Base-by-base conservation (phyloP, 2,888 invertebrate genomes). In the Tachystola acroxantha region DNA sequence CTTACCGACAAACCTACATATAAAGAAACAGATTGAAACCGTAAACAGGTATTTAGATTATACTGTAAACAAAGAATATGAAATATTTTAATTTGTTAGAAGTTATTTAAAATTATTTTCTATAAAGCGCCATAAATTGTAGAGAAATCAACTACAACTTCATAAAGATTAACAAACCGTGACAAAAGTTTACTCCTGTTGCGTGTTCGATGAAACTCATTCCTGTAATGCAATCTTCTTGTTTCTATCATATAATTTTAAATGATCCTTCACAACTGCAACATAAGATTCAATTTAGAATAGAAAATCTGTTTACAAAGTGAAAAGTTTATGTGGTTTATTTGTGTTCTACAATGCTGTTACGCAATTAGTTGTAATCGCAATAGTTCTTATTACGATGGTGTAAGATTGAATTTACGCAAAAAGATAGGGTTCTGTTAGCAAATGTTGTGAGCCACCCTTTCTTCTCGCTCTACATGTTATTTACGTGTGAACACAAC, bases 401-500 rank as follows among this genome's bases (percentile, higher is more conserved):
- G 1, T 12, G 55, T 70, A 53, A 55, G 68, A 55, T 49, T 40
- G 40, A 29, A 50, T 42, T 67, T 12, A 39, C 3, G 1, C 41
- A 34, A 10, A 10, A 26, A 43, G 7, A 34, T 36, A 7, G 10
- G 38, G 45, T 37, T 36, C 20, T 7, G 13, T 33, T 19, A 19
- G 41, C 32, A 42, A 16, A 44, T 32, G 28, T 45, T 49, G 48
- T 41, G 48, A 48, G 43, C 53, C 56, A 36, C 27, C 27, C 27
- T 27, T 27, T 1, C 27, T 12, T 11, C 27, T 12, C 11, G 27
- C 10, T 12, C 81, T 79, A 78, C 80, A 80, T 78, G 85, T 84
- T 86, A 85, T 86, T 86, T 86, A 86, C 84, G 85, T 85, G 85
- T 82, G 85, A 85, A 84, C 84, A 82, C 81, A 77, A 71, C 72